Base-by-base conservation (phyloP, 2,113 vertebrate genomes). In the Grantiella picta region DNA sequence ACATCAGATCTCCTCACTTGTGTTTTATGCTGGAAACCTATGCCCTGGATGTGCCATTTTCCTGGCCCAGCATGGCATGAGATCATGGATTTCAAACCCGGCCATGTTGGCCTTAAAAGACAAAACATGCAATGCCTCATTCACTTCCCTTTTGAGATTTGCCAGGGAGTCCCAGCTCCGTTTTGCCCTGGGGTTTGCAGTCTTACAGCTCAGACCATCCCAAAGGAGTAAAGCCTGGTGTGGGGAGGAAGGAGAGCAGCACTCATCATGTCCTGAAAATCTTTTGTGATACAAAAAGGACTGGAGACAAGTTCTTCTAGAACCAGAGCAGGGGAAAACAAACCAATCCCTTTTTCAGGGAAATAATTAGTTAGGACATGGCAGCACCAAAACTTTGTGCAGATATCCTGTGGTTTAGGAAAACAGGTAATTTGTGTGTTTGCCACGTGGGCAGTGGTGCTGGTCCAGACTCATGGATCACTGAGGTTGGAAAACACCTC, bases 1-100 rank as follows among this genome's bases (percentile, higher is more conserved):
- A 60, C 89, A 91, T 93, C 95, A 93, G 89, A 93, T 95, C 91
- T 86, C 76, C 80, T 86, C 92, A 77, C 1, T 40, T 89, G 76
- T 86, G 35, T 86, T 97, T 93, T 83, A 7, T 75, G 72, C 83
- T 95, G 92, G 89, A 97, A 97, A 77, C 68, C 68, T 71, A 3
- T 97, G 91, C 89, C 92, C 86, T 92, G 95, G 79, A 81, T 78
- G 9, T 86, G 89, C 80, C 72, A 9, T 90, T 93, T 97, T 94
- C 92, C 92, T 92, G 94, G 95, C 92, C 79, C 76, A 66, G 68
- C 21, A 9, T 47, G 76, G 27, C 86, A 61, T 94, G 89, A 95
- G 91, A 89, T 95, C 86, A 92, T 47, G 82, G 79, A 20, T 89
- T 94, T 90, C 90, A 86, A 77, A 81, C 59, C 56, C 73, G 80